Evolutionary conservation across 2,113 vertebrate species (phyloP).

Genomic region (Melanotaenia duboulayi): DNA sequence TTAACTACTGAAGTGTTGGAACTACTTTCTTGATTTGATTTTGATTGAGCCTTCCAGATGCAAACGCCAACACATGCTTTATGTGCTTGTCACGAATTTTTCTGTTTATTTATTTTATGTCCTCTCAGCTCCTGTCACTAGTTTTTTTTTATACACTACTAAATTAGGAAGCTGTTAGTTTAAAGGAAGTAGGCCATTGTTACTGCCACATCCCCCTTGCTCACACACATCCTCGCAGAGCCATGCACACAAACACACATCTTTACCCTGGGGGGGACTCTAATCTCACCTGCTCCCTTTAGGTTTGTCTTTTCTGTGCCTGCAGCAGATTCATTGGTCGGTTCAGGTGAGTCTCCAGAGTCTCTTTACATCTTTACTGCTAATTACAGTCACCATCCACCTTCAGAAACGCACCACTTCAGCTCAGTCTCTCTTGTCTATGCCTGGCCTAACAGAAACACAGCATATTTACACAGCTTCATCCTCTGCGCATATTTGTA

Average conservation of each 20-base stretch:
- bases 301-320: conserved; percentile 50
- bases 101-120: not conserved
- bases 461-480: not conserved
- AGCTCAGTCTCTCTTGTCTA: not conserved
- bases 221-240: conserved; percentile 13
- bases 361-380: conserved; percentile 64
- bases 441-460: conserved; percentile 4
- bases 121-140: not conserved
- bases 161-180: conserved; percentile 50
- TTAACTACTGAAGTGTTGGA: not conserved
- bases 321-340: conserved; percentile 50
- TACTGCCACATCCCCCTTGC: conserved; percentile 4
- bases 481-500: not conserved
- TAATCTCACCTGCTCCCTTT: conserved; percentile 63
- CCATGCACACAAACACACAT: conserved; percentile 7
- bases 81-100: not conserved
- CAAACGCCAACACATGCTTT: conserved; percentile 10
- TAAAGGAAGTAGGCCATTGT: conserved; percentile 54
- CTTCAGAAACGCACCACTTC: conserved; percentile 40
- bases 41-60: conserved; percentile 14
- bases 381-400: conserved; percentile 58
- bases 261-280: conserved; percentile 55
- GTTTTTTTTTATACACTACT: conserved; percentile 17
- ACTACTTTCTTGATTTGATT: conserved; percentile 1
- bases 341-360: conserved; percentile 67